A percentile compares a stretch with the other conserved stretches of the same genome.
phyloP scores from a whole-genome alignment of 1,140 invertebrate genomes.

The Antheraea mylitta region DNA sequence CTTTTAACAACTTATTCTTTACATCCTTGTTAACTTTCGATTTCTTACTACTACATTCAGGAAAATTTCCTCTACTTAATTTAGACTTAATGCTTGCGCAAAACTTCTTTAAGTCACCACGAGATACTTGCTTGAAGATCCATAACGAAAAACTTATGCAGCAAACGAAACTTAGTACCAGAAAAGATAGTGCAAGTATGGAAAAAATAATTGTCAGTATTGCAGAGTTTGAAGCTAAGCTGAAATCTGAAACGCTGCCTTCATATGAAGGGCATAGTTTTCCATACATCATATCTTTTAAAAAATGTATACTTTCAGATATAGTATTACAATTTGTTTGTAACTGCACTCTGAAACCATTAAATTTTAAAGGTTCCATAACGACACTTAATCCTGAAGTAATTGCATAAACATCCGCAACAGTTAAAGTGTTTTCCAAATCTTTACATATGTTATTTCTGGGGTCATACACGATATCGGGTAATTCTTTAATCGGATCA shows the following conservation, averaged over 20 bases:
- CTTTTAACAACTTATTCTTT: constrained; percentile 45
- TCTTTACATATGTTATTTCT: constrained; percentile 54
- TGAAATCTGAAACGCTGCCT: constrained; percentile 32
- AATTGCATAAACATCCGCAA: constrained; percentile 52
- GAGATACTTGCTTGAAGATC: constrained; percentile 29
- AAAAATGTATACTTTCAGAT: constrained; percentile 55
- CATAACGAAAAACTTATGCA: constrained; percentile 35
- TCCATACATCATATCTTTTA: constrained; percentile 53
- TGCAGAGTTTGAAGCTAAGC: constrained; percentile 33
- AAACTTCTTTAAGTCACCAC: constrained; percentile 28
- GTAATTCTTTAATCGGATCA: constrained; percentile 38
- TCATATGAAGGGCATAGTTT: constrained; percentile 39
- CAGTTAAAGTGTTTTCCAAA: constrained; percentile 40
- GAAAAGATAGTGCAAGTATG: constrained; percentile 34
- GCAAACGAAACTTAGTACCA: constrained; percentile 38
- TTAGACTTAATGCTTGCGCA: constrained; percentile 24
- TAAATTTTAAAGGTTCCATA: constrained; percentile 18
- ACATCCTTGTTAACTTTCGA: constrained; percentile 32
- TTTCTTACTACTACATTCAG: constrained; percentile 11
- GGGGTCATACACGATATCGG: constrained; percentile 43
- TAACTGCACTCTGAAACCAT: constrained; percentile 32
- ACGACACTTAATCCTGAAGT: constrained; percentile 46
- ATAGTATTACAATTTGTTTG: constrained; percentile 58
- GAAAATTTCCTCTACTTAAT: constrained; percentile 12
- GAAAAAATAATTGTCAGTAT: constrained; percentile 37